phyloP scores from a whole-genome alignment of 2,888 invertebrate species.

The Philopedon plagiatum region DNA sequence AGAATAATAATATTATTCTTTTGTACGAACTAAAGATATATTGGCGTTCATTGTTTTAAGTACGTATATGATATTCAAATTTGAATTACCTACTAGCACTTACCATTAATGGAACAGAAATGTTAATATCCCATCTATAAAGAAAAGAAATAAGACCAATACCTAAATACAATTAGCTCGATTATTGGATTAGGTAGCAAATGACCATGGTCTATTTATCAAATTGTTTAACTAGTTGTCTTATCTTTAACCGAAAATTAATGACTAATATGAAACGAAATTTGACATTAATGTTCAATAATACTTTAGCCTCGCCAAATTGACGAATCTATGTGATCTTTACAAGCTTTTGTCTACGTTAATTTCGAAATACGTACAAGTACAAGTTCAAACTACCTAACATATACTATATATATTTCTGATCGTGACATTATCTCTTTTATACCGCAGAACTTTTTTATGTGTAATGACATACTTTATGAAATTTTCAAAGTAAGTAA shows the following conservation, averaged over 20 bases:
- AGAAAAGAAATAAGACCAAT: neutral
- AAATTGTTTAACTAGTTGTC: neutral
- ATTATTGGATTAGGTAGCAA: neutral
- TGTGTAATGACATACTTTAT: slow-evolving; percentile 25
- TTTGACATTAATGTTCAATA: slow-evolving; percentile 19
- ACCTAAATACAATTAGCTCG: neutral
- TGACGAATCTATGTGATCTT: slow-evolving; percentile 25
- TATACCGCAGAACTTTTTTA: slow-evolving; percentile 5
- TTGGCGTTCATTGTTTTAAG: too few relatives aligned
- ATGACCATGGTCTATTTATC: slow-evolving; percentile 18
- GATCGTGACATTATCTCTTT: slow-evolving; percentile 29
- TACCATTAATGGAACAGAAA: too few relatives aligned
- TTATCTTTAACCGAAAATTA: slow-evolving; percentile 21
- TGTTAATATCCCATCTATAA: too few relatives aligned
- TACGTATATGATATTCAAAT: too few relatives aligned
- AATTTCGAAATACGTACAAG: slow-evolving; percentile 21
- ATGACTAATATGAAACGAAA: slow-evolving; percentile 22
- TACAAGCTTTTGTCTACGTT: slow-evolving; percentile 28
- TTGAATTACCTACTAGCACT: too few relatives aligned
- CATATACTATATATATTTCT: slow-evolving; percentile 5
- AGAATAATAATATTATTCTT: too few relatives aligned
- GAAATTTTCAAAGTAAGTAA: slow-evolving; percentile 20
- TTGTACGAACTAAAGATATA: too few relatives aligned
- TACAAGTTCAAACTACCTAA: slow-evolving; percentile 16
- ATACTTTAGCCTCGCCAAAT: slow-evolving; percentile 10